Conservation (phyloP, 2,113 vertebrate genomes). For the Manacus vitellinus region DNA sequence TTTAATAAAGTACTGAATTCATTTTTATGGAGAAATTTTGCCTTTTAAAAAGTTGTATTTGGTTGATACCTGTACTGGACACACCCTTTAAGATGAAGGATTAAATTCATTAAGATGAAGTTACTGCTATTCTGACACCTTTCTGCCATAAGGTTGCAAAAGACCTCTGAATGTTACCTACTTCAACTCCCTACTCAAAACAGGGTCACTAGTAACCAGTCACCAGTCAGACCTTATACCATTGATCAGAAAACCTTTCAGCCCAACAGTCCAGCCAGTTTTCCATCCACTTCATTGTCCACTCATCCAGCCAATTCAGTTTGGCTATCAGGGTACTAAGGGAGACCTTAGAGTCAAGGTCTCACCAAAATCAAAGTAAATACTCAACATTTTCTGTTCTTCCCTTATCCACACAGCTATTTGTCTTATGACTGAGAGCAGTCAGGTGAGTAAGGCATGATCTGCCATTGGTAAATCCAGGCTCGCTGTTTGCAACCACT, state of each 20-base stretch:
- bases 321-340: neutral
- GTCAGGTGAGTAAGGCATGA: neutral
- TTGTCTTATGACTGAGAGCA: neutral
- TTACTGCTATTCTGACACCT: neutral
- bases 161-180: neutral
- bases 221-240: neutral
- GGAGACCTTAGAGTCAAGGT: neutral
- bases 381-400: neutral
- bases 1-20: neutral
- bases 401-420: neutral
- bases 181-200: neutral
- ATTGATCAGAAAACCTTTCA: neutral
- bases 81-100: neutral
- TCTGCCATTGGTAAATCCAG: neutral
- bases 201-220: neutral
- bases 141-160: neutral
- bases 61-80: neutral
- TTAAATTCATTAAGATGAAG: neutral
- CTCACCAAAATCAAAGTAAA: neutral
- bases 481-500: neutral
- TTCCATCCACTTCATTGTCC: neutral
- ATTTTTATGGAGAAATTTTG: neutral
- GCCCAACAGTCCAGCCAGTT: neutral
- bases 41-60: neutral
- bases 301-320: neutral